These are phyloP conservation scores for Diphyllodes magnificus DNA, from an alignment of 2,113 vertebrate species.

Conservation along the genomic window DNA sequence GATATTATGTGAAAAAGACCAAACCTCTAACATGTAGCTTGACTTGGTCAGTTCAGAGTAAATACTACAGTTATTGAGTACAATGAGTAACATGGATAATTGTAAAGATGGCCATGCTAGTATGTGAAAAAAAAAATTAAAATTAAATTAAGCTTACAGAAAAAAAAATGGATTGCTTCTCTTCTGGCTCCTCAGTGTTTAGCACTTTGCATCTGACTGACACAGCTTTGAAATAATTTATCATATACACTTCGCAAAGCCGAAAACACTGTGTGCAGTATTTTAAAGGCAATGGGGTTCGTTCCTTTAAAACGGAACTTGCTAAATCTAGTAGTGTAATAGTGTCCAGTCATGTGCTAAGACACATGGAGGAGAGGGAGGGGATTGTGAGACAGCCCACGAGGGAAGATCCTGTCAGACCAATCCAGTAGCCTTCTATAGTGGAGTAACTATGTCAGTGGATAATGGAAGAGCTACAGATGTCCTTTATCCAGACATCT, in stretches of 20 bases:
- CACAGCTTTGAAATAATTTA: background rate
- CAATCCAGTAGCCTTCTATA: background rate
- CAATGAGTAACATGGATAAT: background rate
- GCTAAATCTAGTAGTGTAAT: background rate
- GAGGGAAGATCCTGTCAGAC: background rate
- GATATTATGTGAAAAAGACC: background rate
- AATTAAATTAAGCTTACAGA: background rate
- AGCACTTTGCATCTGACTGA: background rate
- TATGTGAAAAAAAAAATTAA: background rate
- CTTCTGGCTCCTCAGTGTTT: background rate
- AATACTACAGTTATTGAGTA: background rate
- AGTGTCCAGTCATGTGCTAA: background rate
- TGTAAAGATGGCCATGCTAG: background rate
- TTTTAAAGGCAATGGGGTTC: background rate
- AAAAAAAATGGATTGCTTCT: background rate
- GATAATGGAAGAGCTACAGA: background rate
- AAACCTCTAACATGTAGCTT: rapidly evolving
- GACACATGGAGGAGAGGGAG: background rate
- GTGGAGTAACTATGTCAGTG: background rate
- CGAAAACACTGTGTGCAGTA: background rate
- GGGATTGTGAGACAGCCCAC: background rate
- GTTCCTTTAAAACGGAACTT: background rate
- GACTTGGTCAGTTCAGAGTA: background rate
- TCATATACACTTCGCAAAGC: background rate
- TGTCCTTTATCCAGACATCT: background rate